Base-by-base conservation (phyloP, 1,140 invertebrate genomes). In the Ooceraea biroi region DNA sequence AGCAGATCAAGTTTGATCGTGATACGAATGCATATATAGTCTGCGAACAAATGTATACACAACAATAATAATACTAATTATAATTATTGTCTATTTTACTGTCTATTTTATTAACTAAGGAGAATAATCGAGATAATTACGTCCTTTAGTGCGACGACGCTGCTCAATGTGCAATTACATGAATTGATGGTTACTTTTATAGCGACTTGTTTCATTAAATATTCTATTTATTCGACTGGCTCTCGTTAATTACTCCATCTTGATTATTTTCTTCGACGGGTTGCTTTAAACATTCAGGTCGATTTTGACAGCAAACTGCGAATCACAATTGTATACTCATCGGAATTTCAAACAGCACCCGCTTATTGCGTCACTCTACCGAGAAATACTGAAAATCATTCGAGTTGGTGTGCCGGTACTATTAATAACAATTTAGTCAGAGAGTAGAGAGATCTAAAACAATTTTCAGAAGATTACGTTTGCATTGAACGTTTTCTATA, bases 371-470 rank as follows among this genome's bases (percentile, higher is more conserved):
- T n/a, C 27, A 48, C 44, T 63, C n/a, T 3, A 12, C 41, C 27
- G 19, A 22, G 14, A 22, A 76, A 63, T 22, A 36, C 46, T 30
- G n/a, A 50, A 41, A 77, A 66, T 77, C n/a, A 19, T 3, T 19
- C 3, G 41, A 25, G 10, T 41, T 17, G 30, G 19, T 10, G 41
- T 27, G 8, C 19, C 0, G 30, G n/a, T 27, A 25, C 52, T 63
- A 76, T 50, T 77, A 65, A 41, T 41, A 65, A 50, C 48, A 76
- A 63, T 48, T 76, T 50, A 36, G n/a, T 74, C 61, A 63, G 3
- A 0, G 10, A 77, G 65, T 50, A 55, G 25, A 52, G 12, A 19
- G 12, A 4, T 8, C 22, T 0, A 12, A 17, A 48, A 12, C 4
- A n/a, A 19, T 22, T 8, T 25, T 41, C 7, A 50, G 17, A 44